Base-by-base conservation (phyloP, 92 coral and sea anemone species). In the Palythoa grandis region DNA sequence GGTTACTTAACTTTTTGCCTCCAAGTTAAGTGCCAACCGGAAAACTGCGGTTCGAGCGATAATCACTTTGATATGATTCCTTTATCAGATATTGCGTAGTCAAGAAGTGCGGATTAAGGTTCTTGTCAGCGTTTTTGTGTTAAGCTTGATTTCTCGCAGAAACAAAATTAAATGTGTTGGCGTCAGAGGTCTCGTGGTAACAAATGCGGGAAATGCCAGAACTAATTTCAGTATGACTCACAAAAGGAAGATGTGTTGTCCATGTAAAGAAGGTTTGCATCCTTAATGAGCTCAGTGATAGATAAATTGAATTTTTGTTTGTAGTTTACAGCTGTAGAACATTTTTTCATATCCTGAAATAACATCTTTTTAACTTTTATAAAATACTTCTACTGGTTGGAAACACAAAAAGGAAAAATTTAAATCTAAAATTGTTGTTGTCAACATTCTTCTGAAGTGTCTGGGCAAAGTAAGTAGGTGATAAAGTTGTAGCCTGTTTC, bases 21-120 rank as follows among this genome's bases (percentile, higher is more conserved):
- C 61, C 24, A 80, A 43, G 60, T 52, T 7, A 35, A 65, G 63
- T 47, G 74, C 72, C 74, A 80, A 80, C 85, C 69, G 85, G 85
- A 80, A 79, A 80, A 65, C 85, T 58, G 43, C 72, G 50, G 40
- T 39, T 19, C 29, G n/a, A 43, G 56, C 17, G 85, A 80, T 48
- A 65, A 68, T 80, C 29, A 15, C 47, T 78, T 78, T 78, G 53
- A 60, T 68, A 60, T 63, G 25, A 20, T 80, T 66, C 47, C 74
- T 47, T 66, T 47, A 80, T 80, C 84, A 25, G 61, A 48, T 48
- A 47, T 52, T 66, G 61, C 40, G 22, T 66, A 29, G 29, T 78
- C 47, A 38, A 38, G n/a, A 60, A 63, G 60, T 2, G 66, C 47
- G 74, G 85, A 67, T 76, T 76, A 76, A 25, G 61, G 52, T 76